A percentile compares a stretch with the other conserved stretches of the same genome.
Evolutionary conservation across 1,140 invertebrate species (phyloP).

Genomic region (Eulimnadia texana): DNA sequence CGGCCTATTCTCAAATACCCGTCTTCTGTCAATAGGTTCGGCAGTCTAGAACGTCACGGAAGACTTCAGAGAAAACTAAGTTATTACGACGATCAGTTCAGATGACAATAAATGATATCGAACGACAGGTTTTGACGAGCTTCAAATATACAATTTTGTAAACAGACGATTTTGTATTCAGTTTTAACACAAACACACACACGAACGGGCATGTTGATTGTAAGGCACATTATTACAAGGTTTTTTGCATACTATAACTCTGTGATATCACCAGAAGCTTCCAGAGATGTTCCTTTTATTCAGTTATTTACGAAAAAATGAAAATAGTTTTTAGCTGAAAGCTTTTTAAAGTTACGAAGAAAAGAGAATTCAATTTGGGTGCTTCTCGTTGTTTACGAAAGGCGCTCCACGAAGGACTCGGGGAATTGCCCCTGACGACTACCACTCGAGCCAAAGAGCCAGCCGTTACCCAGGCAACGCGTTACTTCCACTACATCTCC

Average conservation of each 20-base stretch:
- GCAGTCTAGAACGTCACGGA: not conserved
- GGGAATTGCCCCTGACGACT: constrained; percentile 11
- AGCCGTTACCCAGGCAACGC: constrained; percentile 2
- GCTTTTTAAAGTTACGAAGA: too few relatives aligned
- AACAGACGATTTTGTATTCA: too few relatives aligned
- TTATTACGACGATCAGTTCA: constrained; percentile 3
- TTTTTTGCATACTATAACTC: too few relatives aligned
- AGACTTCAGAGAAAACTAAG: not conserved
- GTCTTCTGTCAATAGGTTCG: not conserved
- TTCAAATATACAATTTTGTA: too few relatives aligned
- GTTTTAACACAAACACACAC: too few relatives aligned
- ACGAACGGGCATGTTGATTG: too few relatives aligned
- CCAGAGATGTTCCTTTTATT: too few relatives aligned
- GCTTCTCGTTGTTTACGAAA: not conserved
- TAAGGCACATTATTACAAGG: too few relatives aligned
- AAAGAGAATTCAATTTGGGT: too few relatives aligned
- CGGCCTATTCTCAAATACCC: not conserved
- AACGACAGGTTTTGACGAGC: constrained; percentile 1
- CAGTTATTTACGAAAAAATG: too few relatives aligned
- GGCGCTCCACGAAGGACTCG: constrained; percentile 4
- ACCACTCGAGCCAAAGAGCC: constrained; percentile 9
- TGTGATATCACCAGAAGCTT: too few relatives aligned
- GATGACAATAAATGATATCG: not conserved
- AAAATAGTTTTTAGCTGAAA: too few relatives aligned
- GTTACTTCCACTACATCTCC: constrained; percentile 4